Percentiles rank a stretch among this genome's conserved stretches.
phyloP scores from a whole-genome alignment of 2,888 invertebrate genomes.

The Parnassius apollo region DNA sequence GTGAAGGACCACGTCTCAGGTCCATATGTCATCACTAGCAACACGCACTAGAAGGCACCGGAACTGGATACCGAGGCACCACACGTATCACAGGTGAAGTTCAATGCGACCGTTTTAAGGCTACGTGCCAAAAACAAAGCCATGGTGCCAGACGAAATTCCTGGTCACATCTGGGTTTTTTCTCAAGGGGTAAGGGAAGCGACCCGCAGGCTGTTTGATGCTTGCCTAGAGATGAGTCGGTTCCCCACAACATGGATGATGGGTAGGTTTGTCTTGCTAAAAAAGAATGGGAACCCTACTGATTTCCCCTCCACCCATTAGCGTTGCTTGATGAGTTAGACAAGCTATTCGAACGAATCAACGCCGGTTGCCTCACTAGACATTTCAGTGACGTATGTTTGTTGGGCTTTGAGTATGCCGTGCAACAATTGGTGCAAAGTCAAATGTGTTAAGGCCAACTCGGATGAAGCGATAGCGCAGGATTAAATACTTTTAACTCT shows the following conservation, averaged over 20 bases:
- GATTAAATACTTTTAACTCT: neutral
- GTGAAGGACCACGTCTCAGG: no score
- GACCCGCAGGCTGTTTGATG: neutral
- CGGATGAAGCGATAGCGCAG: neutral
- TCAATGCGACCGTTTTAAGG: no score
- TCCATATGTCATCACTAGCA: no score
- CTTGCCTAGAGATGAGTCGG: neutral
- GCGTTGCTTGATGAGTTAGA: conserved; percentile 7
- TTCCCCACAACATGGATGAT: neutral
- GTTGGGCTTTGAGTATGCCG: neutral
- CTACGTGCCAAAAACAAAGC: no score
- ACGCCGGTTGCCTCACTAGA: neutral
- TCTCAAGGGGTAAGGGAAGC: neutral
- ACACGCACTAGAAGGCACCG: no score
- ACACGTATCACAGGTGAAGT: no score
- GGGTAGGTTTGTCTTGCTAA: neutral
- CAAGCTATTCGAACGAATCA: conserved; percentile 5
- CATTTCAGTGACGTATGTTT: neutral
- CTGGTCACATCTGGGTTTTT: no score
- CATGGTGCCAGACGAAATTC: no score
- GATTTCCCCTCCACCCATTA: neutral
- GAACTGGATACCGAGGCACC: no score
- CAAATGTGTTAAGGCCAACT: neutral
- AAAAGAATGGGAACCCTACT: neutral
- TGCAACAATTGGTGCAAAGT: neutral